These are phyloP conservation scores for Drosophila funebris DNA, from an alignment of 1,140 invertebrate species.

Conservation along the genomic window DNA sequence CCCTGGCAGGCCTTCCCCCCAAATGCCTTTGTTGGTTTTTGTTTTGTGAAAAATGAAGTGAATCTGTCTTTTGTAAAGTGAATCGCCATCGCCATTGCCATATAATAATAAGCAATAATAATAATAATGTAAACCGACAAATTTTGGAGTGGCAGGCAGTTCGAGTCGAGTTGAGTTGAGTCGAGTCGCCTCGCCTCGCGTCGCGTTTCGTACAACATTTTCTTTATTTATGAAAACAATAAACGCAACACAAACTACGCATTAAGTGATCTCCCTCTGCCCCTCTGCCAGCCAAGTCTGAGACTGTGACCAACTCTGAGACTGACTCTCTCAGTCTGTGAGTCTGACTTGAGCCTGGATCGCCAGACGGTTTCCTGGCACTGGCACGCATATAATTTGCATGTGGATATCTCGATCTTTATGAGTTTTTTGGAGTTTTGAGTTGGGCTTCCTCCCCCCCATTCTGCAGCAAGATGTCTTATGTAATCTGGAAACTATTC, in stretches of 20 bases:
- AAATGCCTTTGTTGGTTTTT: conserved; percentile 51
- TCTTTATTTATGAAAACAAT: conserved; percentile 80
- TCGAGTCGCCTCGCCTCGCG: background rate
- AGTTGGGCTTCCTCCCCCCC: conserved; percentile 29
- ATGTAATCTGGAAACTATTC: conserved; percentile 83
- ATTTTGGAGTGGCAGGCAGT: conserved; percentile 52
- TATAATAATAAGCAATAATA: conserved; percentile 54
- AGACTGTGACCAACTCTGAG: background rate
- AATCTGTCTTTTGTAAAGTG: conserved; percentile 74
- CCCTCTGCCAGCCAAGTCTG: background rate
- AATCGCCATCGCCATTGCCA: conserved; percentile 53
- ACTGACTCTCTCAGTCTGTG: background rate
- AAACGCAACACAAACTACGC: conserved; percentile 78
- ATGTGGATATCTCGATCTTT: conserved; percentile 69
- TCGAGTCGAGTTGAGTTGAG: background rate
- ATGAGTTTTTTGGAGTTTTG: conserved; percentile 42
- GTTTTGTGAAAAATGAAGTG: conserved; percentile 75
- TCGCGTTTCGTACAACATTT: conserved; percentile 31
- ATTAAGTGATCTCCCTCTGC: conserved; percentile 44
- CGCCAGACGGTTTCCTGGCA: conserved; percentile 63
- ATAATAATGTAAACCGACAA: conserved; percentile 76
- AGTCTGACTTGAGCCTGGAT: conserved; percentile 27
- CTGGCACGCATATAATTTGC: conserved; percentile 77
- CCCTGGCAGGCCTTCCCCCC: background rate
- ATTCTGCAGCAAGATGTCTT: conserved; percentile 64